These are phyloP conservation scores for Peromyscus nudipes DNA, from an alignment of 2,797 vertebrate species.

Conservation along the genomic window DNA sequence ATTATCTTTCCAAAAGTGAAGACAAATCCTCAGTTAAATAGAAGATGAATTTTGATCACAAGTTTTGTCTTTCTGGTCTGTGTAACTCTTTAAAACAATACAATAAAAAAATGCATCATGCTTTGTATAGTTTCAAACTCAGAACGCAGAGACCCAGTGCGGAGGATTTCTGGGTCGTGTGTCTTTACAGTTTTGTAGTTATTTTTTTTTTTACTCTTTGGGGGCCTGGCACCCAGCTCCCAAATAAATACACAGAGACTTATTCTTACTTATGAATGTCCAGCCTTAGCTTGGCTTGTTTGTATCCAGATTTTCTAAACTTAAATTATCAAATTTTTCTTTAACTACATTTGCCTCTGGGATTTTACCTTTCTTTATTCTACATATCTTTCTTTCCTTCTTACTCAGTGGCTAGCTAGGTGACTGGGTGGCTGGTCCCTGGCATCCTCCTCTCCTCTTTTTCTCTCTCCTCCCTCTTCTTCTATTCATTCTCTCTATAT, in stretches of 20 bases:
- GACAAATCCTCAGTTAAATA: not conserved
- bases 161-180: not conserved
- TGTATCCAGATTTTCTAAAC: too few species aligned
- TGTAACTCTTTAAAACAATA: not conserved
- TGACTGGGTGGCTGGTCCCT: not conserved
- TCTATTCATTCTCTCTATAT: not conserved
- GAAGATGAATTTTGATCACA: not conserved
- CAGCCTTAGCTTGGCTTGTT: too few species aligned
- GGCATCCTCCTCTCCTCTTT: not conserved
- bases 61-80: not conserved
- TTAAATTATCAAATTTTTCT: not conserved
- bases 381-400: not conserved
- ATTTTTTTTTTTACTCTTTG: not conserved
- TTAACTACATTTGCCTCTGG: not conserved
- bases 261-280: too few species aligned
- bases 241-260: too few species aligned
- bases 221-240: not conserved
- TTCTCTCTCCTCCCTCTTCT: not conserved
- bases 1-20: not conserved
- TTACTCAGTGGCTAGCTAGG: not conserved
- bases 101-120: too few species aligned
- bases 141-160: not conserved
- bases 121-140: not conserved
- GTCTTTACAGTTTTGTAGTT: not conserved
- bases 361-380: not conserved